A percentile compares a stretch with the other conserved stretches of the same genome.
Conservation (phyloP, 2,888 invertebrate genomes). For the Elgonia sp. region DNA sequence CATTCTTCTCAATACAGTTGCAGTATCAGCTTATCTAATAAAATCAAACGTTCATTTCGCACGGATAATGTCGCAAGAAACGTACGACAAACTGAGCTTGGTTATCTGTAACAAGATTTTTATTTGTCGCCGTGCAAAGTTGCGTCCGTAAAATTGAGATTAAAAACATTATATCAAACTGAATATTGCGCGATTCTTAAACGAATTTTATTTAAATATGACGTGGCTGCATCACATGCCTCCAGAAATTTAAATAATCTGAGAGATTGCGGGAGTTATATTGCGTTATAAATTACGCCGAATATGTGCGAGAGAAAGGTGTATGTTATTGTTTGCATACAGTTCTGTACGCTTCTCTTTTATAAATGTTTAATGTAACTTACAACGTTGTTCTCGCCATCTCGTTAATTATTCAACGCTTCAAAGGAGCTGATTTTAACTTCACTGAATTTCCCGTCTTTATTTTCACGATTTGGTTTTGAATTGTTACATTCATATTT, state of each 20-base stretch:
- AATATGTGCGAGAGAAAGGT: constrained; percentile 63
- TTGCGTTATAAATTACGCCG: constrained; percentile 60
- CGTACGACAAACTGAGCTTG: constrained; percentile 17
- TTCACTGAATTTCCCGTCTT: constrained; percentile 5
- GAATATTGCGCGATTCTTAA: constrained; percentile 17
- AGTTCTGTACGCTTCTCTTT: constrained; percentile 53
- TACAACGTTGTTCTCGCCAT: constrained; percentile 61
- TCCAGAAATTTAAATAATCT: constrained; percentile 61
- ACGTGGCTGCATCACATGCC: constrained; percentile 35
- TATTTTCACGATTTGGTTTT: too few relatives aligned
- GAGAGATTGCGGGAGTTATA: constrained; percentile 55
- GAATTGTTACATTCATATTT: too few relatives aligned
- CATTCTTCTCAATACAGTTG: constrained; percentile 54
- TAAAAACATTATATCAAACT: constrained; percentile 43
- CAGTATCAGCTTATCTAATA: constrained; percentile 55
- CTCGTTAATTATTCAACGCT: constrained; percentile 55
- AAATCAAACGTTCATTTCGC: constrained; percentile 48
- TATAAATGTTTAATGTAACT: constrained; percentile 68
- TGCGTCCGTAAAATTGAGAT: constrained; percentile 18
- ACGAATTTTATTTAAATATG: constrained; percentile 41
- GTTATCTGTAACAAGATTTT: constrained; percentile 56
- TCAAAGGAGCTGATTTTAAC: constrained; percentile 65
- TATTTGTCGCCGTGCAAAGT: constrained; percentile 38
- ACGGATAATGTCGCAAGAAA: constrained; percentile 42
- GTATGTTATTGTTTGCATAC: constrained; percentile 65